Conservation (phyloP, 2,888 invertebrate genomes). For the Athalia cordata region DNA sequence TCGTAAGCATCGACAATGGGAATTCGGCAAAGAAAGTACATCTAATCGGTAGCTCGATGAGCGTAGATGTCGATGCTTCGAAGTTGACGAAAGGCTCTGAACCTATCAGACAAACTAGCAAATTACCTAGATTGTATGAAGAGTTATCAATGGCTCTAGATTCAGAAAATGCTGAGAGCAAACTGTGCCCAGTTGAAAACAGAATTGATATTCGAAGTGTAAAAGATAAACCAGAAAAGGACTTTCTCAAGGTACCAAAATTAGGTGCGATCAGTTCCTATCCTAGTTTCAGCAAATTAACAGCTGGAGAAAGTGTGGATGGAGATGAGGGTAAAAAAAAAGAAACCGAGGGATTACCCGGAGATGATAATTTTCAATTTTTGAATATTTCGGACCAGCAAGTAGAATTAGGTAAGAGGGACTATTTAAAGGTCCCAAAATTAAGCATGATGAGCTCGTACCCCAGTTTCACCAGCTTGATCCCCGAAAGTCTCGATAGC, state of each 20-base stretch:
- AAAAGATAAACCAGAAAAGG: conserved; percentile 41
- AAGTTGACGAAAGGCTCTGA: not conserved
- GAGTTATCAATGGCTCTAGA: conserved; percentile 41
- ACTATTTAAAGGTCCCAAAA: conserved; percentile 43
- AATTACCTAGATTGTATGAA: conserved; percentile 23
- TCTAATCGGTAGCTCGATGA: not conserved
- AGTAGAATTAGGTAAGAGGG: not conserved
- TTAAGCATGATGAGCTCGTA: conserved; percentile 43
- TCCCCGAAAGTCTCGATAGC: conserved; percentile 39
- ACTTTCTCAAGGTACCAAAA: conserved; percentile 58
- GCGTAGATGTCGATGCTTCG: not conserved
- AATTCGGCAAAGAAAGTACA: too few species aligned
- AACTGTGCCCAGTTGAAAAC: not conserved
- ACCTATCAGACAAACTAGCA: not conserved
- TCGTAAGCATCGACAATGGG: too few species aligned
- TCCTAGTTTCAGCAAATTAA: conserved; percentile 58
- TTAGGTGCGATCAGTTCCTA: conserved; percentile 57
- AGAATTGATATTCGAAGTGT: conserved; percentile 8
- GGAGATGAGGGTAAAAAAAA: not conserved
- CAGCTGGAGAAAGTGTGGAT: conserved; percentile 53
- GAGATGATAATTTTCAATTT: not conserved
- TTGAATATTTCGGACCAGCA: not conserved
- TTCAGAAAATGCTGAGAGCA: conserved; percentile 12
- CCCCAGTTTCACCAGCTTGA: conserved; percentile 41
- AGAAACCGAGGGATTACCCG: not conserved